Evolutionary conservation across 2,113 vertebrate species (phyloP), one percentile per base, ranked within the genome.

Genomic region (Ramphastos sulfuratus): DNA sequence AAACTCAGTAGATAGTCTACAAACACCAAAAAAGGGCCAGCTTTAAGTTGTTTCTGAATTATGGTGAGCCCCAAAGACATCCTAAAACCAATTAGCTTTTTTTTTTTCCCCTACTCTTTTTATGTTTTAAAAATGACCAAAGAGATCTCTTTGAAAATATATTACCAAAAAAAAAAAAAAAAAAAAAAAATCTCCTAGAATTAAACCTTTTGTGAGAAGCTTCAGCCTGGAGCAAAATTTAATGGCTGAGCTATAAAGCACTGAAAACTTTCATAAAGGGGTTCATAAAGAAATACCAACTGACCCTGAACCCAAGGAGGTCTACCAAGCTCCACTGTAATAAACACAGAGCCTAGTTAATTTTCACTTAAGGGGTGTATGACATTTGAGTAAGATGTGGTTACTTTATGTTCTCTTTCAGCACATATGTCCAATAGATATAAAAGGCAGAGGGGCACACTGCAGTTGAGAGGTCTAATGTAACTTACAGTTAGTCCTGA

Each of bases 251-350:
- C 91, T 86, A 85, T 96, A 94, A 96, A 96, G 77, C 56, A 86
- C 80, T 94, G 85, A 88, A 95, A 94, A 94, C 65, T 96, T 96
- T 93, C 92, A 95, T 96, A 95, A 91, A 96, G 77, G 82, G 82
- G 85, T 95, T 89, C 87, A 93, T 96, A 96, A 97, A 96, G 94
- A 90, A 94, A 90, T 82, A 94, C 64, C 89, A 95, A 89, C 89
- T 94, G 79, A 95, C 86, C 90, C 90, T 89, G 92, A 94, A 93
- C 70, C 59, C 56, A 70, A 93, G 85, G 85, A 94, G 87, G 75
- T 91, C 87, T 88, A 90, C 79, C 74, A 88, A 91, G 61, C 77
- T 85, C 27, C 31, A 8, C 76, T 76, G 74, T 77, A 86, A 91
- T 95, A 93, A 96, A 95, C 85, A 90, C 37, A 70, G 33, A n/a